Percentiles rank a stretch among this genome's conserved stretches.
These are phyloP conservation scores for Mesaphorura yosii DNA, from an alignment of 1,140 invertebrate genomes.

Conservation along the genomic window DNA sequence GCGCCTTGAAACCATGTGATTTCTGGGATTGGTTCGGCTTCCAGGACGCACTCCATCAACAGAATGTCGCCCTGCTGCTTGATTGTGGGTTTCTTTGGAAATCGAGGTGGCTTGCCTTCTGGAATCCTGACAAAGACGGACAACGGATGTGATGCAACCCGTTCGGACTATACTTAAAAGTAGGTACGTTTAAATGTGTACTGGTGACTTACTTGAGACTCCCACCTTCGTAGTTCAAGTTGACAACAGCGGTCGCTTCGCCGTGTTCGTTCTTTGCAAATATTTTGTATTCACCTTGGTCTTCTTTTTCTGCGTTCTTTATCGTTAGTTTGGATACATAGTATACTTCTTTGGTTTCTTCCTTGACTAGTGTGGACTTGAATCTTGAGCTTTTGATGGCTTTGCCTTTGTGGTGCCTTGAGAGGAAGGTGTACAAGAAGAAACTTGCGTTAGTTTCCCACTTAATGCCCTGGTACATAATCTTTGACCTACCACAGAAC, in stretches of 20 bases:
- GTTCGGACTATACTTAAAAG: no score
- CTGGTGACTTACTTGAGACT: conserved; percentile 79
- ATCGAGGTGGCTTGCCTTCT: conserved; percentile 85
- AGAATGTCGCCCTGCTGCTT: conserved; percentile 85
- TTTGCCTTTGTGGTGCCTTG: conserved; percentile 71
- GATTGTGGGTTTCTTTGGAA: conserved; percentile 94
- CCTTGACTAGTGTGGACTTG: conserved; percentile 52
- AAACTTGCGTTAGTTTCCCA: no score
- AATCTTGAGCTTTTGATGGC: conserved; percentile 63
- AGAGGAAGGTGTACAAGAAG: conserved; percentile 7
- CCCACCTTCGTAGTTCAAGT: conserved; percentile 84
- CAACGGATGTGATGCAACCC: no score
- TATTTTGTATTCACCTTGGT: conserved; percentile 87
- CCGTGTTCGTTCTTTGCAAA: conserved; percentile 84
- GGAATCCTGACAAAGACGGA: conserved; percentile 62
- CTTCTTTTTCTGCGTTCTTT: conserved; percentile 62
- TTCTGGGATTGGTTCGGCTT: conserved; percentile 86
- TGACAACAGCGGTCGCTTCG: conserved; percentile 84
- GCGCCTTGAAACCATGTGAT: conserved; percentile 89
- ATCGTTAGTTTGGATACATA: conserved; percentile 78
- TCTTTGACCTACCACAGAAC: conserved; percentile 87
- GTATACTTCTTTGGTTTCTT: conserved; percentile 75
- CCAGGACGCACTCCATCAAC: conserved; percentile 89
- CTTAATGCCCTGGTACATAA: no score
- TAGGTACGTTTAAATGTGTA: no score